phyloP scores from a whole-genome alignment of 2,888 invertebrate genomes.

The Callinectes sapidus region DNA sequence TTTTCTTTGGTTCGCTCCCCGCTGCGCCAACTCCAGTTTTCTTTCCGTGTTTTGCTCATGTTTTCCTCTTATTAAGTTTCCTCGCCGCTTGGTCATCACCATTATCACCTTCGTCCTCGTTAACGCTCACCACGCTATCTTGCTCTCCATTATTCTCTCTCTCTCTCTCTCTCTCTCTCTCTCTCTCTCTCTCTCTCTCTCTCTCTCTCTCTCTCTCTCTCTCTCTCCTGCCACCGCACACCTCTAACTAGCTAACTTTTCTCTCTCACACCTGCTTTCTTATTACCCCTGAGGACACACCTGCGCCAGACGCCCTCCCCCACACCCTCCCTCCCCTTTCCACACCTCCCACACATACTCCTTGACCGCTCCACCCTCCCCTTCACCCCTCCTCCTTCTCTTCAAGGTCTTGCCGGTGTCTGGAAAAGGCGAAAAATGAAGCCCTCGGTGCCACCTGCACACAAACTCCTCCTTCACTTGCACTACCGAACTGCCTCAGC shows the following conservation, averaged over 20 bases:
- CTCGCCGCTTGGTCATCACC: background rate
- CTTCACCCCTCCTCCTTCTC: background rate
- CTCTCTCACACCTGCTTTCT: background rate
- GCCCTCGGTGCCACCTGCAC: background rate
- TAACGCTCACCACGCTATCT: background rate
- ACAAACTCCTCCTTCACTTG: background rate
- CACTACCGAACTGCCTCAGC: background rate
- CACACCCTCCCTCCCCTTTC: background rate
- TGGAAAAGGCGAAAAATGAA: background rate
- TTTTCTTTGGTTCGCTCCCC: background rate
- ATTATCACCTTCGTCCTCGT: background rate
- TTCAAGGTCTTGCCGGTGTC: background rate
- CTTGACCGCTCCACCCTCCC: background rate
- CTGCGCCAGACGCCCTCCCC: background rate
- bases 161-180: background rate
- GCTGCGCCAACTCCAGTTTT: background rate
- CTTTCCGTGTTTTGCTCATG: background rate
- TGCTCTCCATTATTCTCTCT: background rate
- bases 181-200: constrained; percentile 13
- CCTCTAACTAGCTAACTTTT: background rate
- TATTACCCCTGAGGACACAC: constrained; percentile 1
- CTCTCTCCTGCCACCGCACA: background rate
- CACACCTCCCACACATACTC: background rate
- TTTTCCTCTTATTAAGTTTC: constrained; percentile 2
- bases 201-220: background rate